Conservation (phyloP, 2,888 invertebrate genomes). For the Chaetogeoica ovagalla region DNA sequence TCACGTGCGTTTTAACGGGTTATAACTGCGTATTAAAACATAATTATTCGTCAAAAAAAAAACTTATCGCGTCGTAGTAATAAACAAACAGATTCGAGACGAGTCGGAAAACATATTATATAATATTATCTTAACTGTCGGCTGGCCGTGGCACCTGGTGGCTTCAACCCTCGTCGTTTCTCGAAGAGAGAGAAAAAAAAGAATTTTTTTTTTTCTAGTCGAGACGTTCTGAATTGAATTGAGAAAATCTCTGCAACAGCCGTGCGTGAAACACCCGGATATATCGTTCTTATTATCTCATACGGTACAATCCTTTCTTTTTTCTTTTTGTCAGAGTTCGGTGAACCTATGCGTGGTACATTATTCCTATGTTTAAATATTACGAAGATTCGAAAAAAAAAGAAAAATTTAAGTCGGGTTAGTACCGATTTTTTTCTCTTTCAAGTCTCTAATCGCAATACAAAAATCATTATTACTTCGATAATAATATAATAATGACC, state of each 20-base stretch:
- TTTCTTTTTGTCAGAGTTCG: constrained; percentile 10
- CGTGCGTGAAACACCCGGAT: constrained; percentile 35
- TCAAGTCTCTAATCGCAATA: no score
- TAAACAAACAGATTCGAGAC: neutral
- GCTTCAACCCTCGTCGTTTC: constrained; percentile 31
- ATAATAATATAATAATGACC: no score
- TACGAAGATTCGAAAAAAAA: neutral
- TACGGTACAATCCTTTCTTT: neutral
- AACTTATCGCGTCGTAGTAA: neutral
- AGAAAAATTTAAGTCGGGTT: neutral
- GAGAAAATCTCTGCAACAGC: neutral
- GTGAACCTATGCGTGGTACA: constrained; percentile 5
- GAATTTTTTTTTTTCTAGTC: constrained; percentile 6
- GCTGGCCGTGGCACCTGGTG: constrained; percentile 28
- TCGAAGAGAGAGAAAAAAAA: neutral
- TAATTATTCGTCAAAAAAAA: no score
- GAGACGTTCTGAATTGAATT: constrained; percentile 40
- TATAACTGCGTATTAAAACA: no score
- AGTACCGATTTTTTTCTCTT: no score
- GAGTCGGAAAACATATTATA: constrained; percentile 1
- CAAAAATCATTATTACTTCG: no score
- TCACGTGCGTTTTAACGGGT: no score
- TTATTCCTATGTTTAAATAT: neutral
- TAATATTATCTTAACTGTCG: constrained; percentile 3
- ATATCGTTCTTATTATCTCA: constrained; percentile 31